Evolutionary conservation across 2,113 vertebrate genomes (phyloP).

Genomic region (Otis tarda): DNA sequence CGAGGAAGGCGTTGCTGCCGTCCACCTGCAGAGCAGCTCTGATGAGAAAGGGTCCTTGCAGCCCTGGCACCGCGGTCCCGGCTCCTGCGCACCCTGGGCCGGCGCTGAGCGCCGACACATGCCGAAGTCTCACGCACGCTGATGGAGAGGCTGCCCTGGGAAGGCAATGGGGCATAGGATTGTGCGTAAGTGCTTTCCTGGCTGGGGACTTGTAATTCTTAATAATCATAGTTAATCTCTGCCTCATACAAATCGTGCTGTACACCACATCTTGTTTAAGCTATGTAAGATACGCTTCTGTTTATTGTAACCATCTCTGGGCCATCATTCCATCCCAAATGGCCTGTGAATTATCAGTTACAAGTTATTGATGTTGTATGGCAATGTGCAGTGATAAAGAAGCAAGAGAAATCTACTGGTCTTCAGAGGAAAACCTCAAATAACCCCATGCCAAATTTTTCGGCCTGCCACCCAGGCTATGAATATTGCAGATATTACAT

Average conservation of each 20-base stretch:
- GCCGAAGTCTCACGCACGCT: accelerated
- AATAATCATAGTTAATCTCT: background rate
- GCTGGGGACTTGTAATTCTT: background rate
- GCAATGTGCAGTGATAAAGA: background rate
- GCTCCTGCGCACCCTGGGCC: background rate
- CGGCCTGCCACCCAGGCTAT: background rate
- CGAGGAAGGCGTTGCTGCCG: accelerated
- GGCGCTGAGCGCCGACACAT: accelerated
- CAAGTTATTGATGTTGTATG: background rate
- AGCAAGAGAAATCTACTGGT: background rate
- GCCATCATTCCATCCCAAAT: background rate
- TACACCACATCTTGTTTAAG: background rate
- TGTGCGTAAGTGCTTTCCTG: background rate
- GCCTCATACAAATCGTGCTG: background rate
- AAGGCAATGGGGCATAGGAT: background rate
- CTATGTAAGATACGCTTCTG: background rate
- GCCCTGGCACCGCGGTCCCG: background rate
- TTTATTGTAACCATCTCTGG: background rate
- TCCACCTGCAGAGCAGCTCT: background rate
- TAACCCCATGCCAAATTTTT: constrained; percentile 1
- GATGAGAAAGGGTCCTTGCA: accelerated
- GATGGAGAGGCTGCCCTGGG: background rate
- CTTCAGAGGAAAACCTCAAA: constrained; percentile 18
- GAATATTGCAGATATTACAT: constrained; percentile 45
- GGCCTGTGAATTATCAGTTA: background rate